Conservation (phyloP, 2,797 vertebrate genomes). For the Malurus leucopterus region DNA sequence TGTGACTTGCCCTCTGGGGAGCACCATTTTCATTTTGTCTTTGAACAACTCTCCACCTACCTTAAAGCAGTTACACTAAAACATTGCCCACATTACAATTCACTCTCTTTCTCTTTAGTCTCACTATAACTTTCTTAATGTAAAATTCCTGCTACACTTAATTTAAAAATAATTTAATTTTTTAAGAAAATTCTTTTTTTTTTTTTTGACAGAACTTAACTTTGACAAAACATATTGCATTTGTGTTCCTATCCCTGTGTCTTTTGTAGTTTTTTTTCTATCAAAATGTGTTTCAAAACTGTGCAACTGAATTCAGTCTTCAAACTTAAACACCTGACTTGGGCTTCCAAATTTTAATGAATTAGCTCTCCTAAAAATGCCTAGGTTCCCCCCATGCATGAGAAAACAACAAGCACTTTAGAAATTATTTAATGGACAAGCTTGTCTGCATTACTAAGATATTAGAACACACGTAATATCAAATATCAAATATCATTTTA, state of each 20-base stretch:
- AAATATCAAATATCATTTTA: background rate
- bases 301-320: background rate
- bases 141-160: background rate
- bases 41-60: background rate
- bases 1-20: background rate
- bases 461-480: no score
- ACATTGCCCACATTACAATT: background rate
- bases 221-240: background rate
- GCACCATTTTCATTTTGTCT: background rate
- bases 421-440: background rate
- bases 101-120: background rate
- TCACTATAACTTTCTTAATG: background rate
- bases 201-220: background rate
- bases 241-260: background rate
- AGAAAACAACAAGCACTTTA: background rate
- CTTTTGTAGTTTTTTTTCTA: background rate
- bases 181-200: background rate
- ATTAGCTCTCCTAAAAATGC: background rate
- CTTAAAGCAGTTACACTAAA: background rate
- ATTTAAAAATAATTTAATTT: background rate
- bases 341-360: background rate
- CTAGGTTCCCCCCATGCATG: background rate
- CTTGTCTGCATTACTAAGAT: background rate
- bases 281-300: background rate
- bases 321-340: background rate